Conservation (phyloP, 1,140 invertebrate species). For the Apis laboriosa region DNA sequence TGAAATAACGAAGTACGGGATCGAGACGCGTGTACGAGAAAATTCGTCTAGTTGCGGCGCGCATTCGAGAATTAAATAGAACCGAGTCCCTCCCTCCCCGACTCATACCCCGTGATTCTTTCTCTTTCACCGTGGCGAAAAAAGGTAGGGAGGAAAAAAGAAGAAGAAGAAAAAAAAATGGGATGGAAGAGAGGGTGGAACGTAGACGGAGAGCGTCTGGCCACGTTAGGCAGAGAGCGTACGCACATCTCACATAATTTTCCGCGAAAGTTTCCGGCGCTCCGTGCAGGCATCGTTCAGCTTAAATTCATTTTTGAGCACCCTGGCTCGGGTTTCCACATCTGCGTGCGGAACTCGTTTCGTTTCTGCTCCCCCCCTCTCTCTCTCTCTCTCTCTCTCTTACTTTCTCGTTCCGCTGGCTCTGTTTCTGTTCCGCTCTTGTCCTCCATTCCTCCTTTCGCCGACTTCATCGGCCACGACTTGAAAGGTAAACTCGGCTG, state of each 20-base stretch:
- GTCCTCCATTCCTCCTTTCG: constrained; percentile 50
- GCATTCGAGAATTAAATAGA: constrained; percentile 39
- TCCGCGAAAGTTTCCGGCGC: constrained; percentile 65
- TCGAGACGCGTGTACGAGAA: background rate
- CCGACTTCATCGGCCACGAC: constrained; percentile 38
- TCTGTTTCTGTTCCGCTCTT: constrained; percentile 40
- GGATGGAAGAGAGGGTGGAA: background rate
- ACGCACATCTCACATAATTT: constrained; percentile 65
- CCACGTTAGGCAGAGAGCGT: constrained; percentile 30
- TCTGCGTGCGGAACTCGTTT: constrained; percentile 46
- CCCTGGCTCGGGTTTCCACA: constrained; percentile 59
- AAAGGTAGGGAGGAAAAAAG: background rate
- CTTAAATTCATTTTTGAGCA: constrained; percentile 71
- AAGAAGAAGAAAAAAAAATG: background rate
- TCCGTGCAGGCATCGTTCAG: constrained; percentile 52
- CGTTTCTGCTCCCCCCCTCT: background rate
- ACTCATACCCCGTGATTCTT: constrained; percentile 15
- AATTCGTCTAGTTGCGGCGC: constrained; percentile 22
- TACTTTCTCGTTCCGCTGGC: constrained; percentile 18
- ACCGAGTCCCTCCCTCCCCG: background rate
- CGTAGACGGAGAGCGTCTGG: constrained; percentile 26
- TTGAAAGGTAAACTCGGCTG: constrained; percentile 57
- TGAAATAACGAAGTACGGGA: background rate
- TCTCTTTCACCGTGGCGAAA: background rate
- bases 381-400: background rate